Evolutionary conservation across 2,113 vertebrate genomes (phyloP).

Genomic region (Notothenia rossii): DNA sequence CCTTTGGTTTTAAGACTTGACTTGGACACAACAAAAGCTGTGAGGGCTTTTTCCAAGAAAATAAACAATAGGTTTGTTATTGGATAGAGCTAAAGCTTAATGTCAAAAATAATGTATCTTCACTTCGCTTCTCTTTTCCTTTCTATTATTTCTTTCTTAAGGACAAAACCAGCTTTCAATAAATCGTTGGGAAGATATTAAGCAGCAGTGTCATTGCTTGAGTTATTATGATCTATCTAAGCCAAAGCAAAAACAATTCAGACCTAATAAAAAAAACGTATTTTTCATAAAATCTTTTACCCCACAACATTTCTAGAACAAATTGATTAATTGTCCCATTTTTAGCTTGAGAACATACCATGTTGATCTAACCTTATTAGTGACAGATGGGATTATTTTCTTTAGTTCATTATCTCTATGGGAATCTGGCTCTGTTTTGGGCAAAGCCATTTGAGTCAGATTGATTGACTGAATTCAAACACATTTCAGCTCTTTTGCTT

Average conservation of each 20-base stretch:
- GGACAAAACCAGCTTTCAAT: not conserved
- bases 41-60: not conserved
- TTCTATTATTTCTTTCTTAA: not conserved
- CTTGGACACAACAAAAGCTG: not conserved
- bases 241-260: constrained; percentile 11
- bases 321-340: constrained; percentile 34
- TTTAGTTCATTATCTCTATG: constrained; percentile 67
- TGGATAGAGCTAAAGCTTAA: not conserved
- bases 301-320: constrained; percentile 12
- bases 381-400: constrained; percentile 66
- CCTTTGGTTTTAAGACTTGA: no score
- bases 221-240: constrained; percentile 2
- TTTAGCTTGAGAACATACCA: constrained; percentile 26
- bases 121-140: no score
- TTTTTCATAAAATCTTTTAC: not conserved
- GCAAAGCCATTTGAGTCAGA: constrained; percentile 47
- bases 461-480: constrained; percentile 63
- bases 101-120: not conserved
- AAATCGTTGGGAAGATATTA: constrained; percentile 1
- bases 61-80: no score
- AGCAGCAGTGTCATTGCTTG: no score
- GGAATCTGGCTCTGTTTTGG: constrained; percentile 52
- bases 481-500: constrained; percentile 45
- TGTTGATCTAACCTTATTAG: constrained; percentile 66
- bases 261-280: not conserved